Base-by-base conservation (phyloP, 2,888 invertebrate species). In the Thysanoteuthis rhombus region DNA sequence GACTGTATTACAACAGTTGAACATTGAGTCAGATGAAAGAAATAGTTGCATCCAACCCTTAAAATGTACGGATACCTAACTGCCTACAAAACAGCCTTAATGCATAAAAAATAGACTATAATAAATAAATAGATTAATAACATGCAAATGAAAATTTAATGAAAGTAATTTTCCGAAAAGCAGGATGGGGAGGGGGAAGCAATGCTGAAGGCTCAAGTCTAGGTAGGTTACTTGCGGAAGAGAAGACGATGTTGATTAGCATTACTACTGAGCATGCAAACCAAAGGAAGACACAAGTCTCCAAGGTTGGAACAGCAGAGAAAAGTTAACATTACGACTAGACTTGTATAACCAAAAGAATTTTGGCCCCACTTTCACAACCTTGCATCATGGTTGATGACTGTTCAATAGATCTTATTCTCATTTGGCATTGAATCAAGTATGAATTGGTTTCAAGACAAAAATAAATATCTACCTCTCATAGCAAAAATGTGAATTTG, bases 291-390 rank as follows among this genome's bases (percentile, higher is more conserved):
- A 58, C 45, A 16, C 45, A 45, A 45, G 58, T 32, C 58, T 58
- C n/a, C 32, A 75, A 75, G 75, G 75, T n/a, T 75, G 75, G 12
- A n/a, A 75, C 10, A n/a, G n/a, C n/a, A 75, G 75, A 75, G n/a
- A 75, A n/a, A 75, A n/a, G 75, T 75, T 75, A n/a, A 75, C n/a
- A n/a, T 75, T 75, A 75, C n/a, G n/a, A 75, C 75, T 75, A 75
- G 75, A 75, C 75, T 75, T 75, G n/a, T 52, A 22, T 52, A 52
- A 52, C 19, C 47, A 19, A 52, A 52, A 25, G 25, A 25, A 25
- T 25, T 22, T 75, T n/a, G n/a, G 16, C 75, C n/a, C 75, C 0
- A n/a, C 12, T 58, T 75, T 75, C 75, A 75, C 75, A 75, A 75
- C 75, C 75, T 75, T 75, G n/a, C n/a, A 2, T 75, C n/a, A n/a